Base-by-base conservation (phyloP, 2,888 invertebrate genomes). In the Fragum sueziense region DNA sequence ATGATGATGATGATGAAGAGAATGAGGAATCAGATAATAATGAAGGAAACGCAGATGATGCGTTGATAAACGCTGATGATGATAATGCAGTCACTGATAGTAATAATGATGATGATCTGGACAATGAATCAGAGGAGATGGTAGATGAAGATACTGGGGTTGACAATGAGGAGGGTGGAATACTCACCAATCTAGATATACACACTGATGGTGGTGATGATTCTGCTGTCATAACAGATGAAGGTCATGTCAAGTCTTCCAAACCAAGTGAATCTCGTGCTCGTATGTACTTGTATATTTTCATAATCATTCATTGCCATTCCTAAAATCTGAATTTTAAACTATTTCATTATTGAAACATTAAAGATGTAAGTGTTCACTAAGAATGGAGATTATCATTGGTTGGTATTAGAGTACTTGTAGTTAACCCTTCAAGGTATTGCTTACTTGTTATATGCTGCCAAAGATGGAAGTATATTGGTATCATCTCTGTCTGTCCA, bases 21-120 rank as follows among this genome's bases (percentile, higher is more conserved):
- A 33, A 62, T 62, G 3, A 62, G 27, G 11, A 17, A 29, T 1
- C 25, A 29, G 67, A n/a, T 67, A n/a, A 37, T 11, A 27, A 27
- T 37, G 37, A 67, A 22, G 25, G 22, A n/a, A 25, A 33, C 51
- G 33, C 17, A n/a, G 17, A 31, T 0, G 97, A 96, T 0, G 97
- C 95, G 91, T 97, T 97, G 93, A 25, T n/a, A 34, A 20, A 61
- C 59, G 25, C 41, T 73, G 31, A 68, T 74, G 54, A 51, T 67
- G 54, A 33, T 33, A 25, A 0, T 4, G 33, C 14, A 20, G 11
- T 11, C 29, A 29, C 7, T 57, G 14, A 27, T 57, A 20, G 29
- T 57, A 9, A 6, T 62, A 17, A 29, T 62, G 33, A 62, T 31
- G 62, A 67, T 51, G 52, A 74, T 74, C 25, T 29, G 1, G 29